Evolutionary conservation across 2,888 invertebrate species (phyloP), one percentile per base, ranked within the genome.

Genomic region (Parnassius glacialis): DNA sequence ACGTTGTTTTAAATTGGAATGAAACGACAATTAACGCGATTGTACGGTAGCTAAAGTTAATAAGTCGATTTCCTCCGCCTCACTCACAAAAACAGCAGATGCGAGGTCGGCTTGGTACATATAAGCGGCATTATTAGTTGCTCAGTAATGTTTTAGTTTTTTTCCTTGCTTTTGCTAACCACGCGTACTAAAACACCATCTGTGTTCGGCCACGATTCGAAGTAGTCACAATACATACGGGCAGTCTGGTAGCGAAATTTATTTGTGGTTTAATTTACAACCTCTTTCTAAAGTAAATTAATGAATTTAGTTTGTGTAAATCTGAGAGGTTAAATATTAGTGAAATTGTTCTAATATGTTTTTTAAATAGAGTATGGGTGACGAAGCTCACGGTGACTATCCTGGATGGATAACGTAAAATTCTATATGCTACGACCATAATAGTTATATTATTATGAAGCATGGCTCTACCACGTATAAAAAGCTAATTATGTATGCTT

Each of bases 11-110:
- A 79, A 83, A 83, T 85, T 78, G 81, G 82, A 84, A 79, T 83
- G 80, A 83, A 81, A 76, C 84, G 87, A 85, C 85, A 86, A 89
- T 89, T 88, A 87, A 75, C 81, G 68, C 74, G 65, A 71, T 76
- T 79, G 78, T 78, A 76, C 79, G 84, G 83, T 81, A 83, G 84
- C 83, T 74, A 72, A 84, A 81, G 79, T 83, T 88, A 89, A 90
- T 90, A 88, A 87, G 80, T 74, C 67, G 72, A 78, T 78, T 81
- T 82, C 80, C 77, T 75, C 74, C 80, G 77, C 79, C 79, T 73
- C 80, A 73, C 82, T 79, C 81, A 85, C 83, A 88, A 89, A 88
- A 90, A 87, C 86, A 86, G 85, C 87, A 90, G 86, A 87, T 88
- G 88, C 72, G 78, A 71, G 78, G 70, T 71, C 72, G 73, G 74